A percentile compares a stretch with the other conserved stretches of the same genome.
Conservation (phyloP, 2,888 invertebrate species). For the Leistus spinibarbis region DNA sequence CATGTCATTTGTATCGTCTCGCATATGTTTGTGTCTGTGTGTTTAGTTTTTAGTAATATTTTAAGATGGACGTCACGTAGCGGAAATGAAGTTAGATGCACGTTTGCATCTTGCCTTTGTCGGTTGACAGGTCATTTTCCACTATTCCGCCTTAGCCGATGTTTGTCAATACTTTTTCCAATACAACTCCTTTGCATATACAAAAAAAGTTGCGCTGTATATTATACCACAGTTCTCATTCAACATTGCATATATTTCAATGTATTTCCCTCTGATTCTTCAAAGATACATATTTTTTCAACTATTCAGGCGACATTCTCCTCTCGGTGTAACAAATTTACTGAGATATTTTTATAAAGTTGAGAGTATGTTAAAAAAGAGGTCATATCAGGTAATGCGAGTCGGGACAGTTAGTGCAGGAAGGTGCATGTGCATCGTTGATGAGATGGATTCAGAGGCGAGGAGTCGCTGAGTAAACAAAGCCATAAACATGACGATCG, state of each 20-base stretch:
- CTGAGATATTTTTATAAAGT: not conserved
- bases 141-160: conserved; percentile 49
- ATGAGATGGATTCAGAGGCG: conserved; percentile 44
- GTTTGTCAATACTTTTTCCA: not conserved
- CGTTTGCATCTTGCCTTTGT: conserved; percentile 2
- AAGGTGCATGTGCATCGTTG: conserved; percentile 34
- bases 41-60: not conserved
- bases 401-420: conserved; percentile 33
- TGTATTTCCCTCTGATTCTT: not conserved
- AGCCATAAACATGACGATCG: conserved; percentile 53
- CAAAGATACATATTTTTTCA: not conserved
- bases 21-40: not conserved
- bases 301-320: not conserved
- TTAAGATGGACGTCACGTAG: not conserved
- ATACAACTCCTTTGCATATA: not conserved
- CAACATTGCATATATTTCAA: not conserved
- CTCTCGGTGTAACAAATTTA: not conserved
- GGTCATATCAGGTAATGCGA: conserved; percentile 29
- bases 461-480: conserved; percentile 53
- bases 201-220: not conserved
- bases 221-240: not conserved
- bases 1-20: not conserved
- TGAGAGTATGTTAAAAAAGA: conserved; percentile 7
- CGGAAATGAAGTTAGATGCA: conserved; percentile 10
- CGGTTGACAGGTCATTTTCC: conserved; percentile 56